These are phyloP conservation scores for Hyposoter didymator DNA, from an alignment of 2,888 invertebrate genomes.

Conservation along the genomic window DNA sequence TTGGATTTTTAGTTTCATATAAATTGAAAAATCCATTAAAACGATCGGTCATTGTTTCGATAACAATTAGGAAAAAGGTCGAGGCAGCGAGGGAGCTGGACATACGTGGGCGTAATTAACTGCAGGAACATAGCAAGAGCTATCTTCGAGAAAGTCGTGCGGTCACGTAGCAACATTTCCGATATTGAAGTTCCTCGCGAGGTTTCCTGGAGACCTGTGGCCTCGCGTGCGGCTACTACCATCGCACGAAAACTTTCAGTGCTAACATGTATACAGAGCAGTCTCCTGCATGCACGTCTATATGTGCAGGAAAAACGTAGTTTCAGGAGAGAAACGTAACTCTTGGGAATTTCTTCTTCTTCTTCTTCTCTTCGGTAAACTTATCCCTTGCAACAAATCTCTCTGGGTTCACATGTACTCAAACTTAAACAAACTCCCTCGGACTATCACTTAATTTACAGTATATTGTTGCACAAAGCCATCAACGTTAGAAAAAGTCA, in stretches of 20 bases:
- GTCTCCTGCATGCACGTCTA: not conserved
- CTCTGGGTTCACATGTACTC: not conserved
- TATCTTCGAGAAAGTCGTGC: constrained; percentile 34
- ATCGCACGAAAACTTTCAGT: constrained; percentile 62
- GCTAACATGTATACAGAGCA: constrained; percentile 23
- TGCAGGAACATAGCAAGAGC: constrained; percentile 2
- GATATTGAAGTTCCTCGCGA: constrained; percentile 50
- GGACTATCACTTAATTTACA: not conserved
- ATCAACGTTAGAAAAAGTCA: not conserved
- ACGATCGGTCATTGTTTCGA: constrained; percentile 3
- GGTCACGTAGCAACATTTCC: constrained; percentile 61
- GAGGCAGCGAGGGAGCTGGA: not conserved
- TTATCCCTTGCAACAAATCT: constrained; percentile 43
- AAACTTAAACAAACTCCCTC: not conserved
- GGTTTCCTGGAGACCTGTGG: constrained; percentile 41
- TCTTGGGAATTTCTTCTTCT: constrained; percentile 42
- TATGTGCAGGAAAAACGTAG: constrained; percentile 9
- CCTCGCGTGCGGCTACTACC: constrained; percentile 53
- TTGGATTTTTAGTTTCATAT: not conserved
- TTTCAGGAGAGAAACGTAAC: constrained; percentile 23
- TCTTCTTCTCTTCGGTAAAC: constrained; percentile 26
- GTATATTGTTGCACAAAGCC: not conserved
- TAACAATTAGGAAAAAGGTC: not conserved
- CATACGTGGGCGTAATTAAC: constrained; percentile 2
- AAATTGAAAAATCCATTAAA: constrained; percentile 16